These are phyloP conservation scores for Catamblyrhynchus diadema DNA, from an alignment of 2,797 vertebrate genomes.

Conservation along the genomic window DNA sequence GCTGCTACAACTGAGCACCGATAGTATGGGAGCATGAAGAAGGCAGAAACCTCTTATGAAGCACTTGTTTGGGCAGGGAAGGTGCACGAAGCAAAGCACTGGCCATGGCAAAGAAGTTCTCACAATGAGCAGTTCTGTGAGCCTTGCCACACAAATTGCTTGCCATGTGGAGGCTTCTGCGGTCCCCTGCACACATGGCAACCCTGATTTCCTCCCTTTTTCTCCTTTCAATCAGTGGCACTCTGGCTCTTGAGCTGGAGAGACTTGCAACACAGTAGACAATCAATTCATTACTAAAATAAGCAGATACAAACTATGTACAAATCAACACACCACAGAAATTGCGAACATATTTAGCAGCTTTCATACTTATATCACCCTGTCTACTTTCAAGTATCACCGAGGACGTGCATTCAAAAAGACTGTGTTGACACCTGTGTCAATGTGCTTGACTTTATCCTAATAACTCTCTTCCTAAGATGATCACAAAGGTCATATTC, in stretches of 20 bases:
- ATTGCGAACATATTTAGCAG: background rate
- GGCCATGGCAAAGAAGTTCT: background rate
- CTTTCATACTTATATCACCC: background rate
- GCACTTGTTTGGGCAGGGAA: background rate
- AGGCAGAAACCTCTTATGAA: background rate
- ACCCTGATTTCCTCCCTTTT: background rate
- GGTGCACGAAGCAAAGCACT: background rate
- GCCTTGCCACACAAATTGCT: background rate
- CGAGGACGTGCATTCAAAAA: background rate
- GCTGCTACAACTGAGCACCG: background rate
- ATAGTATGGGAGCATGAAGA: background rate
- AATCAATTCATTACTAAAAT: background rate
- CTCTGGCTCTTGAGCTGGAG: background rate
- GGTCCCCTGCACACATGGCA: accelerated
- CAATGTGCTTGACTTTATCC: background rate
- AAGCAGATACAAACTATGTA: background rate
- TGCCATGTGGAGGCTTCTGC: accelerated
- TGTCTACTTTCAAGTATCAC: background rate
- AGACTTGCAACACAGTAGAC: background rate
- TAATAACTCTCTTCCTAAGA: background rate
- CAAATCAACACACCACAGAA: background rate
- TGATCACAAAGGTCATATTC: background rate
- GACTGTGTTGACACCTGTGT: background rate
- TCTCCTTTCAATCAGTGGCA: background rate
- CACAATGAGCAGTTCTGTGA: background rate